Percentiles rank a stretch among this genome's conserved stretches.
phyloP scores from a whole-genome alignment of 1,140 invertebrate species.

The Anastrepha obliqua region DNA sequence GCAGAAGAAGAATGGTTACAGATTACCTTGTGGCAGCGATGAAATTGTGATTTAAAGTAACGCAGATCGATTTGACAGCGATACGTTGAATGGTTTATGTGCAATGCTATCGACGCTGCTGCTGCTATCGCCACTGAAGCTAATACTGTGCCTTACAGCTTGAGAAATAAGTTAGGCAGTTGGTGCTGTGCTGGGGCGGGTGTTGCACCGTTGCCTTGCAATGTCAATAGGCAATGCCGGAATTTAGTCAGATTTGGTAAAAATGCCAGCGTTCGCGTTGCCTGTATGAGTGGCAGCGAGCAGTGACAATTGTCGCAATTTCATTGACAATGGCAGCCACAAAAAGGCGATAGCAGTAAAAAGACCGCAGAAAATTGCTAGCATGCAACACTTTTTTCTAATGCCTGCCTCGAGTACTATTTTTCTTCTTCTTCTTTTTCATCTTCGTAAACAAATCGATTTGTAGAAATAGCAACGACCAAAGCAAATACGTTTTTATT shows the following conservation, averaged over 20 bases:
- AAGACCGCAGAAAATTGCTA: not conserved
- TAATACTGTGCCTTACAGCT: not conserved
- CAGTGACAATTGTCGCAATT: not conserved
- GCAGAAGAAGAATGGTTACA: constrained; percentile 6
- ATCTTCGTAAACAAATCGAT: not conserved
- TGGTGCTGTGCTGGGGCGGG: not conserved
- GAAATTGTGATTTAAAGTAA: constrained; percentile 55
- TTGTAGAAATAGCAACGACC: not conserved
- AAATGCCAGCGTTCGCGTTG: not conserved
- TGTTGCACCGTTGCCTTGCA: not conserved
- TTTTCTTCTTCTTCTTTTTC: not conserved
- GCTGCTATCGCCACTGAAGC: not conserved
- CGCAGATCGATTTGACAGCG: constrained; percentile 42
- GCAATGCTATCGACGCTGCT: not conserved
- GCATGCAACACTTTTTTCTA: too few relatives aligned
- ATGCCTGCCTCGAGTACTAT: not conserved
- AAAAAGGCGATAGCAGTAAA: not conserved
- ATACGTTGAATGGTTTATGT: constrained; percentile 16
- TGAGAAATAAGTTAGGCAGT: not conserved
- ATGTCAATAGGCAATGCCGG: constrained; percentile 20
- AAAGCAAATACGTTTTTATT: not conserved
- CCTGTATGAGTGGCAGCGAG: not conserved
- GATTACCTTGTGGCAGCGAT: constrained; percentile 20
- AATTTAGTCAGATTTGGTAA: constrained; percentile 49
- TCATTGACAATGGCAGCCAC: not conserved